phyloP scores from a whole-genome alignment of 1,140 invertebrate genomes.

The Tetramorium simillimum region DNA sequence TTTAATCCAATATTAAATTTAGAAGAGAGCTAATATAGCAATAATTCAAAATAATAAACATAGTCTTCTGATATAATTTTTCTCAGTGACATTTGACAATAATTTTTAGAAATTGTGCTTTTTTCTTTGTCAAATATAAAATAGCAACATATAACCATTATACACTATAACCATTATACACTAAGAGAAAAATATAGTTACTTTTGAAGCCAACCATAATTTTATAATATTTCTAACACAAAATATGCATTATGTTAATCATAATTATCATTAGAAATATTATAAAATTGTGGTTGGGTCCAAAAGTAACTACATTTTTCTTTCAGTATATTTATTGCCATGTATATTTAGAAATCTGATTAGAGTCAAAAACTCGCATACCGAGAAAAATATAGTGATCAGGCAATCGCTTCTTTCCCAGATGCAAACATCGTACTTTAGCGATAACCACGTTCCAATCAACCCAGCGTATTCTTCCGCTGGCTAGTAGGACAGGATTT shows the following conservation, averaged over 20 bases:
- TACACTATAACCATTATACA: too few species aligned
- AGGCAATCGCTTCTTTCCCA: background rate
- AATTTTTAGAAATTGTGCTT: background rate
- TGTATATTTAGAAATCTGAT: background rate
- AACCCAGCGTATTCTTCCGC: slow-evolving; percentile 15
- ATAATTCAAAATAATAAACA: slow-evolving; percentile 5
- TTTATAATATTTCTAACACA: too few species aligned
- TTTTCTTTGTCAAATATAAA: background rate
- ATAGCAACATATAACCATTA: too few species aligned
- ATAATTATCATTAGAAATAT: too few species aligned
- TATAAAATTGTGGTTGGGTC: too few species aligned
- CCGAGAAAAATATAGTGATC: slow-evolving; percentile 31
- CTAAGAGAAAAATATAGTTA: too few species aligned
- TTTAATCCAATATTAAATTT: background rate
- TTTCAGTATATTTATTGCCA: too few species aligned
- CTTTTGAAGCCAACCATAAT: too few species aligned
- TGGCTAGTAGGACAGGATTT: background rate
- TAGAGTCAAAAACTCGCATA: background rate
- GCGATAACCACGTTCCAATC: slow-evolving; percentile 33
- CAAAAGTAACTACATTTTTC: too few species aligned
- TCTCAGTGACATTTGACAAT: background rate
- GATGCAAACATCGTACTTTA: slow-evolving; percentile 5
- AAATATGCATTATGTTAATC: too few species aligned
- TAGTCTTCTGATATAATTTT: background rate
- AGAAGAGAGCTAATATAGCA: background rate